phyloP scores from a whole-genome alignment of 2,797 vertebrate genomes.

The Argyrosomus regius region DNA sequence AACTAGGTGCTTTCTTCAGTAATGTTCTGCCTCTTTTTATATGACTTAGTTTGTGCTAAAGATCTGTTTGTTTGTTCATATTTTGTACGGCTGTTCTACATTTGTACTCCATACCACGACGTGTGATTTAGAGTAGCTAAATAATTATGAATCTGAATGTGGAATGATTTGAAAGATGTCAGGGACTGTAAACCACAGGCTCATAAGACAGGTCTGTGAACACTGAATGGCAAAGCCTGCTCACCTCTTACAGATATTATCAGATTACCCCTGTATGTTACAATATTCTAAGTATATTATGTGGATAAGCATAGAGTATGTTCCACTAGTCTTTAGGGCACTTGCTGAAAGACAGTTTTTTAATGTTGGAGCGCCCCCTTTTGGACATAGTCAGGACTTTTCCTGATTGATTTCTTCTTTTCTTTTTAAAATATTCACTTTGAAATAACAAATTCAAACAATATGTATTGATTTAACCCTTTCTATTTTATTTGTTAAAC shows the following conservation, averaged over 20 bases:
- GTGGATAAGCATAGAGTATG: background rate
- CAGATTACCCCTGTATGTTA: background rate
- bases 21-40: too few species aligned
- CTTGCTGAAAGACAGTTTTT: background rate
- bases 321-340: background rate
- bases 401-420: background rate
- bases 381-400: slow-evolving; percentile 20
- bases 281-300: background rate
- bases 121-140: too few species aligned
- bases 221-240: background rate
- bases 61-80: too few species aligned
- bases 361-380: slow-evolving; percentile 43
- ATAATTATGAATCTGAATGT: too few species aligned
- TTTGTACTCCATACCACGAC: too few species aligned
- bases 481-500: background rate
- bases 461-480: background rate
- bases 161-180: background rate
- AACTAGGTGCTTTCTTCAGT: too few species aligned
- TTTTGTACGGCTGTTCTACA: too few species aligned
- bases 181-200: background rate
- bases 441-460: too few species aligned
- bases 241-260: background rate
- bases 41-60: too few species aligned
- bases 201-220: background rate
- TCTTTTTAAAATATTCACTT: background rate